Percentiles rank a stretch among this genome's conserved stretches.
Evolutionary conservation across 2,113 vertebrate genomes (phyloP).

Genomic region (Pseudopipra pipra): DNA sequence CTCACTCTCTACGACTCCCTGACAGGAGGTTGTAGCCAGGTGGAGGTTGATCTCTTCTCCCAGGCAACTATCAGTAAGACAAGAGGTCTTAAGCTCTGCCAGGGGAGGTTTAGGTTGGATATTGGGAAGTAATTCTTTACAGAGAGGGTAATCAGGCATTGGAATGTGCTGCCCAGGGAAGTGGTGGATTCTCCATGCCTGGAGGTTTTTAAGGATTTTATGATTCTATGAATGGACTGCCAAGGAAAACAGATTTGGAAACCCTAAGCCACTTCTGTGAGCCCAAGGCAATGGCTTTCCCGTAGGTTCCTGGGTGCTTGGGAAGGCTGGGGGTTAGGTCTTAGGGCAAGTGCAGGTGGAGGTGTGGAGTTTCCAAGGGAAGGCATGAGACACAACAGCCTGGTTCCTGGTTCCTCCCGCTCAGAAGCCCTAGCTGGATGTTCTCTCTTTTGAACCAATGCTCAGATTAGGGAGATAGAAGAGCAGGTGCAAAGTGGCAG

Average conservation of each 20-base stretch:
- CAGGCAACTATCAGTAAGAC: too few relatives aligned
- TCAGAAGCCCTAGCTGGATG: not conserved
- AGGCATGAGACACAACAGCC: not conserved
- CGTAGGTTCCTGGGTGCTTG: not conserved
- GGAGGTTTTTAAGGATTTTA: too few relatives aligned
- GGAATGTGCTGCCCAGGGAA: too few relatives aligned
- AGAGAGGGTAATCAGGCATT: too few relatives aligned
- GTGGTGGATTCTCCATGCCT: too few relatives aligned
- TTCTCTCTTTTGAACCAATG: too few relatives aligned
- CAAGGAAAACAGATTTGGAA: not conserved
- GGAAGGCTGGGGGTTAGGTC: not conserved
- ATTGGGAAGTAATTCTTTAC: too few relatives aligned
- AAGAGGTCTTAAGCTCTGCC: too few relatives aligned
- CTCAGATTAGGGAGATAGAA: not conserved
- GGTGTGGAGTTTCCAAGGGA: not conserved
- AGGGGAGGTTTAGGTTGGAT: too few relatives aligned
- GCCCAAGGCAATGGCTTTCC: not conserved
- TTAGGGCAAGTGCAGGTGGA: not conserved
- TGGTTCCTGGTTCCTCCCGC: not conserved
- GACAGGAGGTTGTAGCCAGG: too few relatives aligned
- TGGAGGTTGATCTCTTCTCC: too few relatives aligned
- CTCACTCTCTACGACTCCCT: too few relatives aligned
- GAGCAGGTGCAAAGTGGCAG: not conserved
- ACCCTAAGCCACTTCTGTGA: not conserved
- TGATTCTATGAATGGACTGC: not conserved